A percentile compares a stretch with the other conserved stretches of the same genome.
Conservation (phyloP, 2,888 invertebrate species). For the Eupeodes luniger region DNA sequence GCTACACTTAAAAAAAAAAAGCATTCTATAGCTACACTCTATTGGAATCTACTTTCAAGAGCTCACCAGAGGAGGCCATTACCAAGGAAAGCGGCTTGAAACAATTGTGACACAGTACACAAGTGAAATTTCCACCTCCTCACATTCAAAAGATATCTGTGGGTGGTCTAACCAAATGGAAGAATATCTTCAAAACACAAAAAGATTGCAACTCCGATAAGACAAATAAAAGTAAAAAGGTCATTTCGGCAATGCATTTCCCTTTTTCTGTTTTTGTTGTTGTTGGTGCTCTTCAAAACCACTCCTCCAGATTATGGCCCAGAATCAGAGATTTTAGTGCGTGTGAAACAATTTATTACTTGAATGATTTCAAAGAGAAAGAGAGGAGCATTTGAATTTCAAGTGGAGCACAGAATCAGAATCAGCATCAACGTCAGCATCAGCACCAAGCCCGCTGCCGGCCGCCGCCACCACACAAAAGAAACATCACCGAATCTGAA, state of each 20-base stretch:
- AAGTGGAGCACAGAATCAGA: constrained; percentile 47
- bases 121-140: constrained; percentile 33
- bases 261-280: neutral
- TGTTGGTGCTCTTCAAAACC: neutral
- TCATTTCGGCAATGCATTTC: constrained; percentile 46
- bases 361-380: constrained; percentile 41
- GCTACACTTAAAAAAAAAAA: neutral
- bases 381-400: constrained; percentile 57
- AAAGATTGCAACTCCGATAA: constrained; percentile 52
- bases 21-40: neutral
- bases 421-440: constrained; percentile 4
- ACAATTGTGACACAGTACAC: constrained; percentile 35
- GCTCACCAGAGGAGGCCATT: constrained; percentile 65
- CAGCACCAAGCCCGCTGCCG: no score
- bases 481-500: no score
- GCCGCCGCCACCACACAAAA: neutral
- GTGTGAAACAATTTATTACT: constrained; percentile 69
- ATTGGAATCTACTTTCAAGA: constrained; percentile 57
- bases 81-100: constrained; percentile 50
- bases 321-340: constrained; percentile 67
- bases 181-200: constrained; percentile 31
- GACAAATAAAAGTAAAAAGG: constrained; percentile 40
- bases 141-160: constrained; percentile 19
- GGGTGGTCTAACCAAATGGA: constrained; percentile 47
- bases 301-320: constrained; percentile 29